Evolutionary conservation across 2,888 invertebrate genomes (phyloP), one percentile per base, ranked within the genome.

Genomic region (Campoplex nolae): DNA sequence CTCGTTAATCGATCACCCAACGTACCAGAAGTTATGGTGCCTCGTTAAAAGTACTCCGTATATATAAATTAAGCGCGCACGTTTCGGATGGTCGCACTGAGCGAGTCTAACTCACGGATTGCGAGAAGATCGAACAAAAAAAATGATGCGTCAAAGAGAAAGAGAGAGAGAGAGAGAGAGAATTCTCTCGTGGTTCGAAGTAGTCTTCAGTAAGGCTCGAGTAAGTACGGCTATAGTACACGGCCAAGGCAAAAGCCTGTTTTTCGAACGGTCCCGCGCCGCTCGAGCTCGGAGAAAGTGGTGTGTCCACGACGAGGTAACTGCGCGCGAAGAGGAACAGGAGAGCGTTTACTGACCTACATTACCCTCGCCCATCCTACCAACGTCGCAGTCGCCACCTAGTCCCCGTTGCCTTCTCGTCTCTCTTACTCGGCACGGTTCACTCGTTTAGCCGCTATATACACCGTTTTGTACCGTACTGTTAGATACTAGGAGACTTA

Each of bases 341-440:
- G 81, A 76, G 65, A 91, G 91, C 92, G 91, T 93, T 93, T 93
- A 93, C 93, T 94, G 93, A 93, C 93, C 94, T 93, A 93, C 93
- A 93, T 94, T 93, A 93, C 92, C 92, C 91, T 91, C 88, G 87
- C 73, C 80, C 80, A 80, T 86, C 74, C 86, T 88, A 89, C 89
- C 83, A 67, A 84, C 87, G 83, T 71, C 82, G 80, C 84, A 62
- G 75, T 65, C 42, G 56, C 38, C 54, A 32, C 28, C 56, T 18
- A 54, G 28, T 80, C 62, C 28, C 79, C 71, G 68, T 62, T 84
- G 75, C 80, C 78, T 82, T 70, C 23, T 23, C 81, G 73, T 68
- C 78, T 68, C 51, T 76, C 67, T 81, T 71, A 62, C 71, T 78
- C 86, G 86, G 85, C 89, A 87, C 90, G 88, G 88, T 89, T 89